Conservation (phyloP, 1,140 invertebrate species). For the Ladona fulva region DNA sequence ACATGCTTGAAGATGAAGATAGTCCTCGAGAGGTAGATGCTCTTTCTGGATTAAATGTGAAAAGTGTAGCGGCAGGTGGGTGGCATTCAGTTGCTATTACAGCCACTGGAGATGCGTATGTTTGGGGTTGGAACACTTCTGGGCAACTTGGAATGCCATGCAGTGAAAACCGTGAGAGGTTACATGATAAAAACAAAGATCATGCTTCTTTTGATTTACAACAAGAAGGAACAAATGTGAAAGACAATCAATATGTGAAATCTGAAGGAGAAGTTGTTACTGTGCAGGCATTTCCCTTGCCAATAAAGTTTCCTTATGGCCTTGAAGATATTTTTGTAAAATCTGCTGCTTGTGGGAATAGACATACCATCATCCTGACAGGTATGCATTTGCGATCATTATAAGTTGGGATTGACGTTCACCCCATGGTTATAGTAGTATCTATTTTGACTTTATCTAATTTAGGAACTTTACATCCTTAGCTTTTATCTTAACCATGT, state of each 20-base stretch:
- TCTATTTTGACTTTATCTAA: no score
- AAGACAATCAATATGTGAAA: no score
- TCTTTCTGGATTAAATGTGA: constrained; percentile 57
- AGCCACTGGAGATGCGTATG: neutral
- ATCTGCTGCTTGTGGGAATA: neutral
- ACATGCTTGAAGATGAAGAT: constrained; percentile 50
- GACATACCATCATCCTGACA: neutral
- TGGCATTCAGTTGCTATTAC: constrained; percentile 78
- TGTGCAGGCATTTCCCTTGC: neutral
- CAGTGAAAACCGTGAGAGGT: neutral
- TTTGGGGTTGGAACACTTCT: neutral
- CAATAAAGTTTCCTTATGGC: neutral
- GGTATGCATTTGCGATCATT: neutral
- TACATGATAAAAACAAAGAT: neutral
- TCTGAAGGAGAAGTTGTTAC: no score
- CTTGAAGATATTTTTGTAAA: neutral
- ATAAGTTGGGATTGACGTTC: no score
- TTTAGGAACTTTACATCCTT: no score
- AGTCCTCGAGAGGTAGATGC: constrained; percentile 55
- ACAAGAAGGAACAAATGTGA: no score
- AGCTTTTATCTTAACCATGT: no score
- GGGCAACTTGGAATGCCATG: neutral
- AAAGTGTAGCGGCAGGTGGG: constrained; percentile 61
- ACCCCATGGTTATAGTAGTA: no score
- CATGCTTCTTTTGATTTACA: no score